phyloP scores from a whole-genome alignment of 2,113 vertebrate genomes.

The Abramis brama region DNA sequence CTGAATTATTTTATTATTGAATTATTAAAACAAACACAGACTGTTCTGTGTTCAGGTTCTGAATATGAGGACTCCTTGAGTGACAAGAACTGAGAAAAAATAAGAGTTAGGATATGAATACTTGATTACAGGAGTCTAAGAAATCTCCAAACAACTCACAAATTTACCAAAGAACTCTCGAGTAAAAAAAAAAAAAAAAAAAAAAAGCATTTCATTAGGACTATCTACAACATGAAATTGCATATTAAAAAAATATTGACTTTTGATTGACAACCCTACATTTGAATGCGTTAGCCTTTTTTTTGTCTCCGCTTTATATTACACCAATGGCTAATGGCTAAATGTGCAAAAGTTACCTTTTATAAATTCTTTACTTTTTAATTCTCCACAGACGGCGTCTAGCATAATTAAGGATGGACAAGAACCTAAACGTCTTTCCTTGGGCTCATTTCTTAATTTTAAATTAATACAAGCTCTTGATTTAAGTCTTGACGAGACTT shows the following conservation, averaged over 20 bases:
- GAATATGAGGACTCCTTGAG: neutral
- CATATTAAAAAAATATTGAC: too few species aligned
- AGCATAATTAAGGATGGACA: slow-evolving; percentile 17
- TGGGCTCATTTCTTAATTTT: slow-evolving; percentile 27
- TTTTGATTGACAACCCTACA: neutral
- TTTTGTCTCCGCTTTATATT: neutral
- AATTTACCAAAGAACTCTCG: neutral
- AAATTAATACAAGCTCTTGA: neutral
- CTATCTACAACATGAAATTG: neutral
- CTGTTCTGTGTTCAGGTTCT: neutral
- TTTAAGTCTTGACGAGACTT: slow-evolving; percentile 5
- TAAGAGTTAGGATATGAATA: neutral
- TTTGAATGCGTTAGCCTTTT: neutral
- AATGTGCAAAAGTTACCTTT: slow-evolving; percentile 14
- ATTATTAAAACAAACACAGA: slow-evolving; percentile 26
- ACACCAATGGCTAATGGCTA: neutral
- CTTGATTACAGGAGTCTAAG: neutral
- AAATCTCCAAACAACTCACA: neutral
- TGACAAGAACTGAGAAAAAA: neutral
- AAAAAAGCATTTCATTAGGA: neutral
- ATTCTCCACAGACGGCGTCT: neutral
- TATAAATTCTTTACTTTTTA: neutral
- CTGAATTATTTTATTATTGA: slow-evolving; percentile 26
- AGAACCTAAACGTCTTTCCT: slow-evolving; percentile 15
- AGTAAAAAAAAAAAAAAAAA: too few species aligned